Percentiles rank a stretch among this genome's conserved stretches.
Evolutionary conservation across 2,797 vertebrate species (phyloP).

Genomic region (Coregonus suidteri): DNA sequence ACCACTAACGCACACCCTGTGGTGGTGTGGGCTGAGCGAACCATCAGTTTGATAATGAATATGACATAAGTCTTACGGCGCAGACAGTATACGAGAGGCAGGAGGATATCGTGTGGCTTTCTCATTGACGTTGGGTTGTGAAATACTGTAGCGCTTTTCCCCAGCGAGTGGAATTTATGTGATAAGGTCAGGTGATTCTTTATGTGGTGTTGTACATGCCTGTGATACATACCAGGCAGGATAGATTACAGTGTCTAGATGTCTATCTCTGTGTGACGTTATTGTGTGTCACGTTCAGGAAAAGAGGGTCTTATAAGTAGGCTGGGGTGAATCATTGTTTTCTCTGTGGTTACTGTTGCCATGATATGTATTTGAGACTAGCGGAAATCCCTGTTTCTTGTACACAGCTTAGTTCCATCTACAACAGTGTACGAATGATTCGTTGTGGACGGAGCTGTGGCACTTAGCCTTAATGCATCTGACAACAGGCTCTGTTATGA

Average conservation of each 20-base stretch:
- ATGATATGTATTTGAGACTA: constrained; percentile 27
- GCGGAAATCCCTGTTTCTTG: constrained; percentile 13
- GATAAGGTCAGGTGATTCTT: neutral
- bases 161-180: neutral
- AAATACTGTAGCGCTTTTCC: neutral
- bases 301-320: constrained; percentile 10
- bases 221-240: neutral
- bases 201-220: neutral
- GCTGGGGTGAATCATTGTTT: constrained; percentile 34
- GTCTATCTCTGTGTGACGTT: neutral
- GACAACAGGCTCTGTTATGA: constrained; percentile 9
- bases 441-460: neutral
- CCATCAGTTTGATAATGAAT: constrained; percentile 53
- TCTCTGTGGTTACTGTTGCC: constrained; percentile 34
- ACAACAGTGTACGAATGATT: neutral
- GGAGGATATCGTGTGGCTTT: constrained; percentile 15
- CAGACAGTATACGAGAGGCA: constrained; percentile 16
- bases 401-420: neutral
- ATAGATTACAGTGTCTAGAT: neutral
- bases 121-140: neutral
- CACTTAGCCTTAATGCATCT: neutral
- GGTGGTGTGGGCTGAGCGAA: constrained; percentile 45
- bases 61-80: constrained; percentile 46
- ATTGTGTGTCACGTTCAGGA: constrained; percentile 7
- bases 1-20: constrained; percentile 56